These are phyloP conservation scores for Rhea americana DNA, from an alignment of 2,113 vertebrate species.

Conservation along the genomic window DNA sequence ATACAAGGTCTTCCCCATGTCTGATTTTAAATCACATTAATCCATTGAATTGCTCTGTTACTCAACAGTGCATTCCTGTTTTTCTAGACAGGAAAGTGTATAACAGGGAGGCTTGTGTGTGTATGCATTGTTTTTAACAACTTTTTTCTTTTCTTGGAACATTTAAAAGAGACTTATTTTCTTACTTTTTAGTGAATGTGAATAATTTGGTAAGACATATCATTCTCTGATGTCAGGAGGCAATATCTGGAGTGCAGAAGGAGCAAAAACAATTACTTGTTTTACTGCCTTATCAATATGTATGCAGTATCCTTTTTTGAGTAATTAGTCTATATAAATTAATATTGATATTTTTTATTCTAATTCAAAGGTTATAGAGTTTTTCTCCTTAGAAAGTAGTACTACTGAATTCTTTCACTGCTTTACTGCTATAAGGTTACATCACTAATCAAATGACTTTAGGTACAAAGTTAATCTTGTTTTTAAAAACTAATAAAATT, in stretches of 20 bases:
- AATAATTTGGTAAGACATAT: background rate
- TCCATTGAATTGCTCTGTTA: background rate
- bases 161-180: background rate
- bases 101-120: background rate
- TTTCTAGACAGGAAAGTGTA: background rate
- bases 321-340: background rate
- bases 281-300: background rate
- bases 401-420: background rate
- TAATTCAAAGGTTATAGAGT: background rate
- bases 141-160: background rate
- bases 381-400: background rate
- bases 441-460: background rate
- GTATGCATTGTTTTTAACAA: background rate
- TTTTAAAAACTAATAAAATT: background rate
- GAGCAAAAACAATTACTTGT: background rate
- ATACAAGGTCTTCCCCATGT: background rate
- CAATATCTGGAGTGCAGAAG: background rate
- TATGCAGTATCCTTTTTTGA: background rate
- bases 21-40: background rate
- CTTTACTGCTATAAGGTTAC: background rate
- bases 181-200: background rate
- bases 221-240: background rate
- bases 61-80: background rate
- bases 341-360: constrained; percentile 10
- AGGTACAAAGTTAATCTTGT: background rate